A percentile compares a stretch with the other conserved stretches of the same genome.
These are phyloP conservation scores for Cynodonichthys magdalenae DNA, from an alignment of 2,797 vertebrate species.

Conservation along the genomic window DNA sequence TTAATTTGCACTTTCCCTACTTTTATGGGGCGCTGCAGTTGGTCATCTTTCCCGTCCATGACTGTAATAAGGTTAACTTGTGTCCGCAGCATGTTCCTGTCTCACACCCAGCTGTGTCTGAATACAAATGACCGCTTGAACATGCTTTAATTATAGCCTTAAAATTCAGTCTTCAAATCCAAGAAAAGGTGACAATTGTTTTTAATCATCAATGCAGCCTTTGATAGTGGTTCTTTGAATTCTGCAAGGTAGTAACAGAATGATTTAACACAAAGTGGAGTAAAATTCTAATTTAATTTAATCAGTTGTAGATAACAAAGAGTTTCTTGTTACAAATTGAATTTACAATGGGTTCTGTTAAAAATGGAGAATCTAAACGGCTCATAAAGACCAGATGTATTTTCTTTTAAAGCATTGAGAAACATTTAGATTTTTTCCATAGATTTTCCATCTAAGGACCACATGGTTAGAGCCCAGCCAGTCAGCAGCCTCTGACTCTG, in stretches of 20 bases:
- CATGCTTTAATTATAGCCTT: constrained; percentile 13
- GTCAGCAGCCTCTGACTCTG: not conserved
- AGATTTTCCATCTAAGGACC: not conserved
- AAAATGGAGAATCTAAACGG: not conserved
- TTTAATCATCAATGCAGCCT: not conserved
- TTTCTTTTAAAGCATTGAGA: not conserved
- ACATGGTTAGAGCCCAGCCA: not conserved
- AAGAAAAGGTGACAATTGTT: not conserved
- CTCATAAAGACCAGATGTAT: not conserved
- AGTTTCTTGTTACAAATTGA: too few species aligned
- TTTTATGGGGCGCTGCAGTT: constrained; percentile 40
- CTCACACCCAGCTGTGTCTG: not conserved
- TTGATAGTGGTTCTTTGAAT: not conserved
- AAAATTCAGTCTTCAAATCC: constrained; percentile 3
- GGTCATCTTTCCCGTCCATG: constrained; percentile 24
- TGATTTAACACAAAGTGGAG: not conserved
- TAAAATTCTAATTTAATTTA: not conserved
- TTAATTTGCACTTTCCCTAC: constrained; percentile 45
- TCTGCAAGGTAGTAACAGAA: not conserved
- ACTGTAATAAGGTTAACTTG: constrained; percentile 52
- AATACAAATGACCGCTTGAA: constrained; percentile 31
- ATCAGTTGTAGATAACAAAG: not conserved
- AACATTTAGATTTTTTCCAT: not conserved
- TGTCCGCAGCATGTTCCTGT: constrained; percentile 29
- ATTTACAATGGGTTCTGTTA: not conserved